Conservation (phyloP, 2,797 vertebrate genomes). For the Mormyrus hasselquistii region DNA sequence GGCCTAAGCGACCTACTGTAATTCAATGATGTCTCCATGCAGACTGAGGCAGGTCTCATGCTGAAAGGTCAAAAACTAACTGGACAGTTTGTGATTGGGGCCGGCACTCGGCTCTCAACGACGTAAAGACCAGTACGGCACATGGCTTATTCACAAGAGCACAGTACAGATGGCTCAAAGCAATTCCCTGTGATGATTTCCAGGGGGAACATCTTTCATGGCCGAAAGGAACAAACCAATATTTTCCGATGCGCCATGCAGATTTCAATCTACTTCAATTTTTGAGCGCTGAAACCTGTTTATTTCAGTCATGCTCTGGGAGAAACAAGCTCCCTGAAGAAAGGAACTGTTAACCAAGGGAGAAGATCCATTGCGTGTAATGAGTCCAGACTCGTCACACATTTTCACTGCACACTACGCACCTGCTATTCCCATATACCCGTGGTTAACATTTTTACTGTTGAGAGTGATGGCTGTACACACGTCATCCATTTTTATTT, state of each 20-base stretch:
- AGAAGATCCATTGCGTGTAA: constrained; percentile 42
- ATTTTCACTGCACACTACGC: constrained; percentile 16
- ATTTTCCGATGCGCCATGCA: constrained; percentile 35
- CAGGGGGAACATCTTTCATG: constrained; percentile 33
- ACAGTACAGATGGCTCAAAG: not conserved
- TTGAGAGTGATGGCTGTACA: not conserved
- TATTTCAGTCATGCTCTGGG: constrained; percentile 38
- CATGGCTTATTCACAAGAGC: not conserved
- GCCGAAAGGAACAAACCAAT: constrained; percentile 28
- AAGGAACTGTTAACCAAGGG: constrained; percentile 36
- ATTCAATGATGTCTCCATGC: not conserved
- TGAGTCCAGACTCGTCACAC: constrained; percentile 31
- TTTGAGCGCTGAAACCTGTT: constrained; percentile 36
- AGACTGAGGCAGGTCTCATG: not conserved
- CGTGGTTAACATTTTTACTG: not conserved
- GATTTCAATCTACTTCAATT: constrained; percentile 41
- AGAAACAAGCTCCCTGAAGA: constrained; percentile 23
- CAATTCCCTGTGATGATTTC: constrained; percentile 7
- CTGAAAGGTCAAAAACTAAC: not conserved
- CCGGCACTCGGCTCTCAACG: not conserved
- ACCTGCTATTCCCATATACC: not conserved
- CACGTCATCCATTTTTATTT: not conserved
- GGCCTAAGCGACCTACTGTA: not conserved
- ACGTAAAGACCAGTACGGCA: not conserved
- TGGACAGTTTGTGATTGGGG: not conserved